A percentile compares a stretch with the other conserved stretches of the same genome.
These are phyloP conservation scores for Petrolisthes cinctipes DNA, from an alignment of 2,888 invertebrate genomes.

Conservation along the genomic window DNA sequence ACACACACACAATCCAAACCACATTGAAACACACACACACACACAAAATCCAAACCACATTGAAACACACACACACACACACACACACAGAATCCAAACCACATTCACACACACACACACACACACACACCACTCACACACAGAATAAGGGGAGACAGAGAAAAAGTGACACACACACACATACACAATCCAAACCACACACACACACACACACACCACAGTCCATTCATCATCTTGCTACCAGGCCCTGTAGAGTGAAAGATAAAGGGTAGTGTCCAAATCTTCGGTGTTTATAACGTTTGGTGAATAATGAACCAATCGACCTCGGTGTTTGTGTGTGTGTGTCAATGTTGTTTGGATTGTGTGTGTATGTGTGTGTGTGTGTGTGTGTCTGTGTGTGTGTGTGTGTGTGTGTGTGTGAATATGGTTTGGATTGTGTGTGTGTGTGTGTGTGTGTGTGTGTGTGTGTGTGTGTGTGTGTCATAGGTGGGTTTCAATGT, in stretches of 20 bases:
- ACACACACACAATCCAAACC: neutral
- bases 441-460: neutral
- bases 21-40: neutral
- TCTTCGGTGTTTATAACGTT: too few relatives aligned
- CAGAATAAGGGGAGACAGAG: too few relatives aligned
- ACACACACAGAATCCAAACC: neutral
- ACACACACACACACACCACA: neutral
- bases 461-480: constrained; percentile 3
- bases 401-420: too few relatives aligned
- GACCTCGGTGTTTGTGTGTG: too few relatives aligned
- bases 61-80: neutral
- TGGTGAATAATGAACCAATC: too few relatives aligned
- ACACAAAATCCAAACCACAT: neutral
- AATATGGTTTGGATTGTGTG: too few relatives aligned
- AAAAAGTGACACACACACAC: neutral
- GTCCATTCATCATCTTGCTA: neutral
- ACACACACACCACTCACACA: neutral
- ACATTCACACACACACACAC: neutral
- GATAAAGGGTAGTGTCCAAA: neutral
- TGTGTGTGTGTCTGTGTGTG: too few relatives aligned
- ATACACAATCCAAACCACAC: neutral
- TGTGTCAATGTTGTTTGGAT: too few relatives aligned
- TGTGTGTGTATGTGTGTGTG: too few relatives aligned
- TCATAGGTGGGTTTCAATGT: neutral
- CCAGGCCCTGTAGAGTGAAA: neutral